phyloP scores from a whole-genome alignment of 2,113 vertebrate genomes.

The Microtus ochrogaster region DNA sequence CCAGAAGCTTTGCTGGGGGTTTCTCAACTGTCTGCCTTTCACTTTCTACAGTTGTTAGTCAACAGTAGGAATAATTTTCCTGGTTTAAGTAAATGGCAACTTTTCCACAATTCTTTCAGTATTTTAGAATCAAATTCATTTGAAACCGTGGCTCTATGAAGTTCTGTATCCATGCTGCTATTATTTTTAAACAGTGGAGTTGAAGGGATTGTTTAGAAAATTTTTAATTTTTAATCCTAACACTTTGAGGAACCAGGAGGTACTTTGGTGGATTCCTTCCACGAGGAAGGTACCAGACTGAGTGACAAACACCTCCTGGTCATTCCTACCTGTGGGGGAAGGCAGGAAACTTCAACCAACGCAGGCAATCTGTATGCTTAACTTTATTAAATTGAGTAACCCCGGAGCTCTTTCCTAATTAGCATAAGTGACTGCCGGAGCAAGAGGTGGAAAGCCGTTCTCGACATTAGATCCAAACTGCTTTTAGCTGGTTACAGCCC shows the following conservation, averaged over 20 bases:
- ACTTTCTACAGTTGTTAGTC: not conserved
- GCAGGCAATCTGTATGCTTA: fast-evolving
- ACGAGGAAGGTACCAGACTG: not conserved
- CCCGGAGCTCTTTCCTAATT: not conserved
- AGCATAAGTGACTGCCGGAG: not conserved
- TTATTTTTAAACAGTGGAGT: not conserved
- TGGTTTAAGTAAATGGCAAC: not conserved
- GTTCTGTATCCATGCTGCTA: fast-evolving
- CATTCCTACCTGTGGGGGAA: not conserved
- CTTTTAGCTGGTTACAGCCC: not conserved
- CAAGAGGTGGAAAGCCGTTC: not conserved
- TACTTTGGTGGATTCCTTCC: not conserved
- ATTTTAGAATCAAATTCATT: not conserved
- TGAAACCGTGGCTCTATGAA: not conserved
- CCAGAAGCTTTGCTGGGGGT: too few species aligned
- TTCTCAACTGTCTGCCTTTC: not conserved
- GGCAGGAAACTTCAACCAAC: not conserved
- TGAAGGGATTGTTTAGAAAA: not conserved
- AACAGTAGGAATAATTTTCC: not conserved
- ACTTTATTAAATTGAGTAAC: not conserved
- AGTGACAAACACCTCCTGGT: too few species aligned
- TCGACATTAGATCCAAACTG: not conserved
- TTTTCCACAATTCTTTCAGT: not conserved
- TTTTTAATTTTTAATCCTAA: too few species aligned
- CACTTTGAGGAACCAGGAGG: not conserved